Evolutionary conservation across 2,888 invertebrate genomes (phyloP).

Genomic region (Thelaira solivaga): DNA sequence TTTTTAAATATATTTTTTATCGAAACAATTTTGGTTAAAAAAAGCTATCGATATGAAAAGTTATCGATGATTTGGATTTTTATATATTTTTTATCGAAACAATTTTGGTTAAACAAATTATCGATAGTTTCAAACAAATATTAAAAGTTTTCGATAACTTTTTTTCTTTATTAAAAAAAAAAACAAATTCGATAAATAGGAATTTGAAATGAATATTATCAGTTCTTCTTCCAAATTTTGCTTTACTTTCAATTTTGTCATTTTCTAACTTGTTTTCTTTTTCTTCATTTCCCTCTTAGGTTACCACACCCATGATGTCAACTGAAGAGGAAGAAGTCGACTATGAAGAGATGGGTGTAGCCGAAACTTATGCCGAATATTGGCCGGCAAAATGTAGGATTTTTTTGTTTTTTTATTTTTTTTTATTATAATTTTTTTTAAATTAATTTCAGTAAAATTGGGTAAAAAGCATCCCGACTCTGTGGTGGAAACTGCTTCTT

Average conservation of each 20-base stretch:
- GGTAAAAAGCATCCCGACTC: conserved; percentile 98
- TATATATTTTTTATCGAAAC: no score
- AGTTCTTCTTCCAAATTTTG: no score
- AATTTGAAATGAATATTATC: no score
- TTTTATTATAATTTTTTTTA: not conserved
- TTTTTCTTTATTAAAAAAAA: no score
- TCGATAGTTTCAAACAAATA: no score
- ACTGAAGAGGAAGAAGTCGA: conserved; percentile 89
- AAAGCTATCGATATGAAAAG: no score
- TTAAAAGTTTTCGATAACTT: no score
- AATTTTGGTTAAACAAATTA: not conserved
- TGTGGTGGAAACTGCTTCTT: conserved; percentile 98
- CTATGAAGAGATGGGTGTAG: conserved; percentile 97
- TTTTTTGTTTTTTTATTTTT: not conserved
- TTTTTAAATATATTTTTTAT: no score
- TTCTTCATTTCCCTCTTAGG: conserved; percentile 39
- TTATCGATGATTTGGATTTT: not conserved
- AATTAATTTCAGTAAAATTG: conserved; percentile 84
- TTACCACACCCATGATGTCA: conserved; percentile 63
- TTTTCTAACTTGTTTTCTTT: no score
- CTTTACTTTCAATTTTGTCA: not conserved
- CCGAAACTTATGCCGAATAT: conserved; percentile 98
- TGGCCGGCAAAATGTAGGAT: conserved; percentile 93
- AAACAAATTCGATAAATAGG: no score
- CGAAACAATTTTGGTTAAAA: no score